phyloP scores from a whole-genome alignment of 2,888 invertebrate genomes.

The Colostygia pectinataria region DNA sequence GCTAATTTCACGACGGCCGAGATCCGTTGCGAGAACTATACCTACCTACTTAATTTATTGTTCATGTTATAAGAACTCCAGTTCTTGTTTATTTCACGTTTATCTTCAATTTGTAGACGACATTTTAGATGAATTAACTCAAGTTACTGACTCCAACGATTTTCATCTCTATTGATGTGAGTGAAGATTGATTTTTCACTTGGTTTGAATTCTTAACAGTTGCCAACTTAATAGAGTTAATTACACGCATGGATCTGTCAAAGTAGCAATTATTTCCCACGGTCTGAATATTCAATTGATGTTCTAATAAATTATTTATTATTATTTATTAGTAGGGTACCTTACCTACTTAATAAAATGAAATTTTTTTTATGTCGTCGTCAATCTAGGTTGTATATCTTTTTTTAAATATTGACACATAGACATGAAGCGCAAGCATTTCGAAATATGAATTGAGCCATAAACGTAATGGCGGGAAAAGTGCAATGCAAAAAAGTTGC shows the following conservation, averaged over 20 bases:
- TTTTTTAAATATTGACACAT: too few relatives aligned
- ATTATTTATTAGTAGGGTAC: too few relatives aligned
- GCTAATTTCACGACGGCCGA: too few relatives aligned
- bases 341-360: too few relatives aligned
- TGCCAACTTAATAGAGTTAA: slow-evolving; percentile 36
- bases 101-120: neutral
- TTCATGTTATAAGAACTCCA: too few relatives aligned
- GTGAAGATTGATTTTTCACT: neutral
- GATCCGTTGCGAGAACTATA: too few relatives aligned
- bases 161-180: neutral
- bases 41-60: too few relatives aligned
- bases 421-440: too few relatives aligned
- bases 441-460: slow-evolving; percentile 63
- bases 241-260: slow-evolving; percentile 53
- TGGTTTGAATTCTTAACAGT: slow-evolving; percentile 7
- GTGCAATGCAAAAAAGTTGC: slow-evolving; percentile 59
- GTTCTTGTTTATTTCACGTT: neutral
- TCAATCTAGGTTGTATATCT: too few relatives aligned
- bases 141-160: neutral
- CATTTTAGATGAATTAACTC: neutral
- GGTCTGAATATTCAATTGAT: slow-evolving; percentile 37
- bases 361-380: too few relatives aligned
- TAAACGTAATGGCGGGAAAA: slow-evolving; percentile 66
- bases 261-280: slow-evolving; percentile 64
- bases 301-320: too few relatives aligned